Base-by-base conservation (phyloP, 2,888 invertebrate genomes). In the Sphaeridia pumilis region DNA sequence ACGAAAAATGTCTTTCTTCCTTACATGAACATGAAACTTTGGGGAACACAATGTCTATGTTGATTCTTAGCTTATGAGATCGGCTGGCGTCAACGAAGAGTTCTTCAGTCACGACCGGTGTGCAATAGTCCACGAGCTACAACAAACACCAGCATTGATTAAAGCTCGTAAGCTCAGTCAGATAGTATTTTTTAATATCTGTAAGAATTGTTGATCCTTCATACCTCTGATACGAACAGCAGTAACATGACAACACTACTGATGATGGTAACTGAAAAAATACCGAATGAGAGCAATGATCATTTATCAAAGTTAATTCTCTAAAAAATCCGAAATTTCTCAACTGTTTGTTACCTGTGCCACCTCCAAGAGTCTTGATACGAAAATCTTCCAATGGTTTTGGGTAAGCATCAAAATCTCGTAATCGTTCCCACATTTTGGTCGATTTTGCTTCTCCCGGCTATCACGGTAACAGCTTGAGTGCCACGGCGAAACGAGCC, bases 41-140 rank as follows among this genome's bases (percentile, higher is more conserved):
- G 47, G 87, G 87, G 63, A 97, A 79, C 52, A 84, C 77, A 58
- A 97, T 77, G 74, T 98, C 94, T 67, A 98, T 74, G 74, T 94
- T 93, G 55, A 98, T 97, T 69, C 83, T 81, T 66, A 98, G 76
- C 70, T 90, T 90, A 64, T 93, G 88, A 56, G 87, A 88, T 66
- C 93, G 80, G n/a, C 94, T 89, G 22, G 93, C 92, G 70, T 98
- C 97, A 21, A 97, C 95, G 76, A 93, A 94, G 53, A 97, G 74
- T 72, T 95, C 94, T 72, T 95, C 94, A 3, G 83, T 83, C 52
- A 94, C 74, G 67, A 84, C 84, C 17, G 87, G 87, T 5, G 83
- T 83, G 68, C 93, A 73, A 70, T 85, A 97, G 65, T 83, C 85
- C 60, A 81, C 76, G 43, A 92, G 75, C 74, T 52, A 22, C 12